Base-by-base conservation (phyloP, 2,113 vertebrate genomes). In the Megalops atlanticus region DNA sequence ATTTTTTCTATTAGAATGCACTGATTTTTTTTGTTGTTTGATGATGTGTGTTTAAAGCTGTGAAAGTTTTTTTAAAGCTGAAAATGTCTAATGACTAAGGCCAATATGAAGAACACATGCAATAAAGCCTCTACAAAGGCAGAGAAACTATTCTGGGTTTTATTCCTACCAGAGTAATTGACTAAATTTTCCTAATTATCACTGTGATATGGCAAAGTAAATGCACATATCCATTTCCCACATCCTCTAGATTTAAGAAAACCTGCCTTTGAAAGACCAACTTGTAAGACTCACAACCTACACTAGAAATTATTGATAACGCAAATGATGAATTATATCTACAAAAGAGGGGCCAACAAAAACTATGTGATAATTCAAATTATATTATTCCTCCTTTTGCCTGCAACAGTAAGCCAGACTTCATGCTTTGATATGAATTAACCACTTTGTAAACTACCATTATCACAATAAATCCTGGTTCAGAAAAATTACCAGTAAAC, bases 81-180 rank as follows among this genome's bases (percentile, higher is more conserved):
- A 70, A 39, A 79, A 38, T 38, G 38, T 73, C 36, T 58, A 70
- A 45, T 43, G 68, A 41, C 68, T 79, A 33, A 39, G 24, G 33
- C 40, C 78, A 49, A 72, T 33, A 41, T 79, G 78, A 71, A 24
- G 14, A 79, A 24, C 27, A 31, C 14, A 18, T 41, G 10, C 41
- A 79, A 79, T 70, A 79, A 71, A 79, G 36, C 68, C 64, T 27
- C 64, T 71, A 31, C 31, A 36, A 8, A 72, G 70, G 43, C 41
- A 24, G 1, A 38, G 36, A 49, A 70, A 24, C 54, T 12, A 36
- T 7, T 79, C 31, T 71, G 27, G 31, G 58, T 24, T n/a, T 12
- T 64, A 27, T 27, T 31, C 58, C 58, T 31, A 64, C 49, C 58
- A 64, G 58, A 64, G 31, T 10, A 64, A 31, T 64, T 7, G 11